Evolutionary conservation across 2,113 vertebrate genomes (phyloP), one percentile per base, ranked within the genome.

Genomic region (Sylvilagus bachmani): DNA sequence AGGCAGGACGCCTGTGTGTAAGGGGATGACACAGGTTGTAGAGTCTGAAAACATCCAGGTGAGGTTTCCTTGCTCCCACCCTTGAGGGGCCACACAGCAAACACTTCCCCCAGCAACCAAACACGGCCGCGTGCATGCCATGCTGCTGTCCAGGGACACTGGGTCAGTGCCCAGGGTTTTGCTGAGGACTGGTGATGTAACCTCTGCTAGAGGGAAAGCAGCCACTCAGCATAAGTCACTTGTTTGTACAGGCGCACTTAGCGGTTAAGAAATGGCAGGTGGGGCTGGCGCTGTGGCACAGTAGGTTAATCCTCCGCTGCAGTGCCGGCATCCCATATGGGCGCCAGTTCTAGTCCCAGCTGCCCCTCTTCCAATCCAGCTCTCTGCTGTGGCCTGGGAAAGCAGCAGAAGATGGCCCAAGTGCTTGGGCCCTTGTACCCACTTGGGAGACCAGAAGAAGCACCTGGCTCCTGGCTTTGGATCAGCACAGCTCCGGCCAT

Each of bases 21-120:
- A 25, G 17, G 38, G 62, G 16, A 10, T 12, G 64, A 22, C 3
- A 0, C 17, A 7, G 64, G 33, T 2, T 7, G 75, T 21, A 21
- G 38, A 10, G 27, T 36, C 25, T 13, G 62, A 27, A 75, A 44
- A 61, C 49, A 9, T 58, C 64, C 44, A 1, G 0, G 14, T 49
- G 51, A 33, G 66, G 33, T 74, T 49, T 61, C 44, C 55, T 36
- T 29, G 0, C 33, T 53, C 25, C 66, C 33, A 19, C 70, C 58
- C 3, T 8, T 0, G 14, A 10, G 0, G 21, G 80, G 4, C 7
- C 31, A 1, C 21, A 1, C 6, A 44, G 82, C 9, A 1, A 27
- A 27, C 25, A 25, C 55, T 10, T 19, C 3, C n/a, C 51, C 58
- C 53, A 19, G 74, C 38, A 17, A 2, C 14, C 31, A 51, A 29